Conservation (phyloP, 2,888 invertebrate species). For the Physocephala rufipes region DNA sequence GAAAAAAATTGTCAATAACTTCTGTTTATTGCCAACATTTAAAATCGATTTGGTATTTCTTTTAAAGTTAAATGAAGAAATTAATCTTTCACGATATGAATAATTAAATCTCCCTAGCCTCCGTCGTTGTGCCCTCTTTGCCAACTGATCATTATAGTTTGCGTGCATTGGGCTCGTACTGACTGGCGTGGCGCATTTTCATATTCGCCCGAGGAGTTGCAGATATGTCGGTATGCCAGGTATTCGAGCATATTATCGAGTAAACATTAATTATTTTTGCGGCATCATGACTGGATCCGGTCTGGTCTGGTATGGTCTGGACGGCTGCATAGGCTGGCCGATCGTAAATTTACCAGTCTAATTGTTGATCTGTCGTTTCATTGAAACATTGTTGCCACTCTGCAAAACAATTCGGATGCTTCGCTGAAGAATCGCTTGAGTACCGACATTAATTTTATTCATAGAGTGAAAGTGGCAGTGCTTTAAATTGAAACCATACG, state of each 20-base stretch:
- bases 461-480: constrained; percentile 21
- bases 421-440: neutral
- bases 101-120: no score
- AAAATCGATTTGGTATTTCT: neutral
- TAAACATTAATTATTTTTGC: constrained; percentile 58
- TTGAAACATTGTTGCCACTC: constrained; percentile 37
- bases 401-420: neutral
- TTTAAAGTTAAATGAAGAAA: neutral
- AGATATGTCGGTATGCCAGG: no score
- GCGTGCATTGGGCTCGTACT: no score
- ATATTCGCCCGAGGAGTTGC: no score
- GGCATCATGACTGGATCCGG: constrained; percentile 45
- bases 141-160: no score
- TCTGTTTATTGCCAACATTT: neutral
- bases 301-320: no score
- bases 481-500: constrained; percentile 47
- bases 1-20: neutral
- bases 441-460: constrained; percentile 32
- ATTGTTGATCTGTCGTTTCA: constrained; percentile 40
- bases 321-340: no score
- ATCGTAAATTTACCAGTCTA: constrained; percentile 33
- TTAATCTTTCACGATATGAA: neutral
- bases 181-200: no score
- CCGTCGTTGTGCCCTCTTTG: no score
- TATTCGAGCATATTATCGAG: constrained; percentile 60